phyloP scores from a whole-genome alignment of 2,113 vertebrate species.

The Nesogale talazaci region DNA sequence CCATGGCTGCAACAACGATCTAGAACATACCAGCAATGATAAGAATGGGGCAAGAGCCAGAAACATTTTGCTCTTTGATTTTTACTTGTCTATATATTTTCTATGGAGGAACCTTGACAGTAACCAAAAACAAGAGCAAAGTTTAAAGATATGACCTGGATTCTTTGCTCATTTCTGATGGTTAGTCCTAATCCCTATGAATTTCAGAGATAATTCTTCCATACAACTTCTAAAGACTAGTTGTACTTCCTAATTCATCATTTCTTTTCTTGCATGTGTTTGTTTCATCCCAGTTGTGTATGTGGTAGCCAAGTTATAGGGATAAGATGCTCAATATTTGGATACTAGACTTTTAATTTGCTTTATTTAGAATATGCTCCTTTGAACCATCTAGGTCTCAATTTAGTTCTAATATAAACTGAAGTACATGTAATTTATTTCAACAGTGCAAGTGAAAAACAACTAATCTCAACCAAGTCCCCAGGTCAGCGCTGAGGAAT shows the following conservation, averaged over 20 bases:
- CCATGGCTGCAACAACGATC: not conserved
- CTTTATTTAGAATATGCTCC: not conserved
- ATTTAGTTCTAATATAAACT: slow-evolving; percentile 10
- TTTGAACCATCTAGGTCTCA: not conserved
- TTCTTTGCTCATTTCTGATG: not conserved
- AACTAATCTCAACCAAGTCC: not conserved
- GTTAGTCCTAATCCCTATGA: not conserved
- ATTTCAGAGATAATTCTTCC: slow-evolving; percentile 15
- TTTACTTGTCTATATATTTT: no score
- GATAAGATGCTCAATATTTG: not conserved
- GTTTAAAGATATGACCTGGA: not conserved
- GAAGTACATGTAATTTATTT: slow-evolving; percentile 35
- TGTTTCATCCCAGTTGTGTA: not conserved
- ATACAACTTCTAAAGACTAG: not conserved
- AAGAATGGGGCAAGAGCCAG: not conserved
- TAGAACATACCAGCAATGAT: no score
- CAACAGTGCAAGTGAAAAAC: not conserved
- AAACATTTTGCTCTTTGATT: no score
- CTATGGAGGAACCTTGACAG: no score
- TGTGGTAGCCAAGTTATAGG: not conserved
- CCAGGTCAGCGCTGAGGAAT: not conserved
- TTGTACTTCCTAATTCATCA: not conserved
- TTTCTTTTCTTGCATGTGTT: not conserved
- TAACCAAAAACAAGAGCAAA: not conserved
- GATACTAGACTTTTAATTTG: slow-evolving; percentile 29